Evolutionary conservation across 2,113 vertebrate species (phyloP).

Genomic region (Cnemophilus loriae): DNA sequence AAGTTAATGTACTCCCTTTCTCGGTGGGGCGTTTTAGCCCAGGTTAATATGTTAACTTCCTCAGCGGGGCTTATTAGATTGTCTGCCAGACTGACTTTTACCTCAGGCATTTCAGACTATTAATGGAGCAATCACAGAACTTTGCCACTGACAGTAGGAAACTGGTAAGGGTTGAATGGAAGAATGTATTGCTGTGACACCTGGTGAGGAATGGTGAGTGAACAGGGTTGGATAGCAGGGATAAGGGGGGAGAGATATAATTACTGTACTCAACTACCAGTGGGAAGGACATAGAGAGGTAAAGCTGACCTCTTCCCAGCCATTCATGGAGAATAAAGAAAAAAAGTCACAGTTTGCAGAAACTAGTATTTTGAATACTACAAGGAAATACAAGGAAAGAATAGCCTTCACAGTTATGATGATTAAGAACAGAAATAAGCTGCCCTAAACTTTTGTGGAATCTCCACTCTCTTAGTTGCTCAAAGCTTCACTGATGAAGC

Average conservation of each 20-base stretch:
- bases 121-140: not conserved
- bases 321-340: not conserved
- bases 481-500: not conserved
- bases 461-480: not conserved
- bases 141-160: not conserved
- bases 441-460: not conserved
- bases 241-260: not conserved
- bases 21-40: not conserved
- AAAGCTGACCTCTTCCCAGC: not conserved
- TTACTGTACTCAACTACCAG: not conserved
- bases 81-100: not conserved
- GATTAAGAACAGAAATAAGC: not conserved
- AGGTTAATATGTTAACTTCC: not conserved
- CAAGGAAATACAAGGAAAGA: not conserved
- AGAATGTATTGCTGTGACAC: not conserved
- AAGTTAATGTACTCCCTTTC: not conserved
- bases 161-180: not conserved
- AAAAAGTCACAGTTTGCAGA: fast-evolving
- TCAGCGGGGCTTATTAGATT: not conserved
- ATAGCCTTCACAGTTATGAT: not conserved
- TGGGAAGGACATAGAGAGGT: not conserved
- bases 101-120: not conserved
- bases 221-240: not conserved
- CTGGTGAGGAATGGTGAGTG: not conserved
- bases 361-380: not conserved